Conservation (phyloP, 2,797 vertebrate species). For the Danio albolineatus region DNA sequence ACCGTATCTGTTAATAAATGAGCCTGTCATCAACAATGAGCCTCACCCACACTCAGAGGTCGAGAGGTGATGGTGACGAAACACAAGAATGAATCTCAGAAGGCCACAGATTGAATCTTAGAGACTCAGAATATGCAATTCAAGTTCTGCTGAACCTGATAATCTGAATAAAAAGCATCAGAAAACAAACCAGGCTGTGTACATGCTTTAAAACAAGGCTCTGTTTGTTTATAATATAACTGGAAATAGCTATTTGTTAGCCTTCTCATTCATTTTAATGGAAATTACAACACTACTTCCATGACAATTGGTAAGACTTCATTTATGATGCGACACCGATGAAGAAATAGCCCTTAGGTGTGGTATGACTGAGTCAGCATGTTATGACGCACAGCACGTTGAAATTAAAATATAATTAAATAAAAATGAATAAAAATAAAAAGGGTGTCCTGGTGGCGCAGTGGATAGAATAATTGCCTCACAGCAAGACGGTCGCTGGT, state of each 20-base stretch:
- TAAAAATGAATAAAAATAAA: too few relatives aligned
- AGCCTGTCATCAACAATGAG: constrained; percentile 51
- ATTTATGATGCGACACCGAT: neutral
- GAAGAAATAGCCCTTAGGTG: neutral
- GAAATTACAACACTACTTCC: neutral
- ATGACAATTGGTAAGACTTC: neutral
- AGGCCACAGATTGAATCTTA: neutral
- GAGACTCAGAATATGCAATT: neutral
- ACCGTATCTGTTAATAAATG: constrained; percentile 62
- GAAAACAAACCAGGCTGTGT: constrained; percentile 28
- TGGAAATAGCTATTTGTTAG: neutral
- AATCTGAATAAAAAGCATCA: neutral
- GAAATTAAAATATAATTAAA: too few relatives aligned
- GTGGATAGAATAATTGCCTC: too few relatives aligned
- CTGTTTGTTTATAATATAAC: constrained; percentile 1
- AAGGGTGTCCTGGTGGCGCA: too few relatives aligned
- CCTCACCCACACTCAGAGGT: constrained; percentile 44
- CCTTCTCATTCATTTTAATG: neutral
- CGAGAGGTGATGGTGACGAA: neutral
- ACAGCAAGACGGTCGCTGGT: too few relatives aligned
- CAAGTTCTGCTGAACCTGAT: constrained; percentile 20
- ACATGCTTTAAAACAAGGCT: neutral
- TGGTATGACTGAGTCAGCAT: too few relatives aligned
- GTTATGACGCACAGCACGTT: too few relatives aligned
- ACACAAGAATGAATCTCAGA: constrained; percentile 32